These are phyloP conservation scores for Monarcha castaneiventris DNA, from an alignment of 2,113 vertebrate genomes.

Conservation along the genomic window DNA sequence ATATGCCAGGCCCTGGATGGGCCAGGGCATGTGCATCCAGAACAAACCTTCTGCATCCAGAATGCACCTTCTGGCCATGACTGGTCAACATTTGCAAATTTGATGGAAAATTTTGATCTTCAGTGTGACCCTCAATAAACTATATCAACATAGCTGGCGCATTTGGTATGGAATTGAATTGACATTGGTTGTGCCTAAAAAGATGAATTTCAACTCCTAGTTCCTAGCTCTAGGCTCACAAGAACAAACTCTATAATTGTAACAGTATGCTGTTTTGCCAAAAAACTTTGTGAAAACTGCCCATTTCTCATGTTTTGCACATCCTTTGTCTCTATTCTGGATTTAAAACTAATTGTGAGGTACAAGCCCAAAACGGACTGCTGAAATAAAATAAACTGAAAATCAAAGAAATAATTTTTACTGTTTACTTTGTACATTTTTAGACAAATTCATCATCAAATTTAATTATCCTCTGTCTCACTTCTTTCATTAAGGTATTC, in stretches of 20 bases:
- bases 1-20: neutral
- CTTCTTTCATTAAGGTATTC: neutral
- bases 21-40: neutral
- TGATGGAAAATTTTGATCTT: neutral
- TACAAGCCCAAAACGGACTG: neutral
- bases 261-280: neutral
- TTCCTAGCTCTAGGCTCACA: neutral
- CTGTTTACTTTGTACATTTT: neutral
- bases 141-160: neutral
- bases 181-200: neutral
- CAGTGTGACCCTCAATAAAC: neutral
- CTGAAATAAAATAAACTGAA: neutral
- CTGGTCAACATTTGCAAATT: neutral
- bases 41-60: neutral
- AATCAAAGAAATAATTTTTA: neutral
- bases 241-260: neutral
- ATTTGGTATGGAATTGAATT: neutral
- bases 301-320: neutral
- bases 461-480: neutral
- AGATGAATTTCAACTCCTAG: neutral
- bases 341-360: neutral
- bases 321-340: neutral
- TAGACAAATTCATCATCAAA: neutral
- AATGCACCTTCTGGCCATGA: neutral
- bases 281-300: neutral